A percentile compares a stretch with the other conserved stretches of the same genome.
phyloP scores from a whole-genome alignment of 2,797 vertebrate genomes.

The Merluccius polli region DNA sequence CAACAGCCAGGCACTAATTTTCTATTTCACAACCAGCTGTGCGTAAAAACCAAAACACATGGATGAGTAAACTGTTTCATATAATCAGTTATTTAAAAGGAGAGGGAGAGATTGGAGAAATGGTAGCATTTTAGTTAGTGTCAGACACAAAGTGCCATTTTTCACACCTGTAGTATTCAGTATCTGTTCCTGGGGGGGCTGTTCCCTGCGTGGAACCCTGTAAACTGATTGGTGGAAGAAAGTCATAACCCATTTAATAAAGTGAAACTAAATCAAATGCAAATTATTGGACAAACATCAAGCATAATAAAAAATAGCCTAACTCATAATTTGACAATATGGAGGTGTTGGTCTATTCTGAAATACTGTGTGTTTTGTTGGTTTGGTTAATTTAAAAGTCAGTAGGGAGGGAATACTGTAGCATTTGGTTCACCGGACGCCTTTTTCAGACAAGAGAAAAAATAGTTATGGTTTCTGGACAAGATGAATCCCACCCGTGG shows the following conservation, averaged over 20 bases:
- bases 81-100: neutral
- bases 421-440: constrained; percentile 31
- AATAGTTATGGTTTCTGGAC: neutral
- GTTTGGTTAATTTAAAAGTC: neutral
- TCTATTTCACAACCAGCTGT: constrained; percentile 25
- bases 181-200: neutral
- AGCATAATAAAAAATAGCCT: neutral
- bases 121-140: neutral
- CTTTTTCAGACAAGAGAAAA: neutral
- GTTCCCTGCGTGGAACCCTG: neutral
- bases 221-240: neutral
- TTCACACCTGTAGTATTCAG: neutral
- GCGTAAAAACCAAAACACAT: constrained; percentile 21
- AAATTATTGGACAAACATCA: neutral
- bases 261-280: neutral
- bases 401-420: constrained; percentile 33
- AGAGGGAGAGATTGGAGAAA: neutral
- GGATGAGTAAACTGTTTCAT: neutral
- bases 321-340: neutral
- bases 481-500: neutral
- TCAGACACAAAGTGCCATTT: neutral
- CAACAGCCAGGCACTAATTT: constrained; percentile 19
- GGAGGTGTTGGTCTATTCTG: neutral
- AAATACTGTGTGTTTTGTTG: neutral
- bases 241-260: neutral